Conservation (phyloP, 2,797 vertebrate genomes). For the Paramormyrops hopkinsi region DNA sequence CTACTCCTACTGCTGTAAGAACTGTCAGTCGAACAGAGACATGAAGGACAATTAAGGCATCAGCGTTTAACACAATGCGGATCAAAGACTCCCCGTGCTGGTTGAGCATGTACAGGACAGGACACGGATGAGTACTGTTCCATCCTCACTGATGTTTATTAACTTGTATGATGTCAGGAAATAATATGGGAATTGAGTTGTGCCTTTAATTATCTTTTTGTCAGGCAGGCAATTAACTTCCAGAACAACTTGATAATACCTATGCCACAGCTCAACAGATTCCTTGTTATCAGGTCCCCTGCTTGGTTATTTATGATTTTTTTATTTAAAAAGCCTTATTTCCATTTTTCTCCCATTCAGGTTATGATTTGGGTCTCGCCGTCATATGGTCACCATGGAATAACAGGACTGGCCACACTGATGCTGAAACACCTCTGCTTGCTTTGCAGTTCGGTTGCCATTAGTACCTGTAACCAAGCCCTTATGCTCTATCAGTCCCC, state of each 20-base stretch:
- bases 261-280: not conserved
- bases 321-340: not conserved
- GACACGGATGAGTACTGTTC: constrained; percentile 14
- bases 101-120: constrained; percentile 18
- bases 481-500: constrained; percentile 11
- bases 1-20: not conserved
- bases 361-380: not conserved
- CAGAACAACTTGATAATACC: constrained; percentile 29
- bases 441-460: not conserved
- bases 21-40: not conserved
- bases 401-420: not conserved
- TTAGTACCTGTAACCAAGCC: constrained; percentile 8
- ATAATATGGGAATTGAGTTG: constrained; percentile 11
- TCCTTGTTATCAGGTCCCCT: not conserved
- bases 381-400: not conserved
- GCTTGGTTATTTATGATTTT: not conserved
- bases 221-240: constrained; percentile 41
- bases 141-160: constrained; percentile 29
- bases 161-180: constrained; percentile 20
- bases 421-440: not conserved
- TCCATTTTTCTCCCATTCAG: not conserved
- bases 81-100: constrained; percentile 20
- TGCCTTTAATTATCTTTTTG: constrained; percentile 12
- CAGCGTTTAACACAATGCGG: constrained; percentile 25
- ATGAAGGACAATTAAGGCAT: constrained; percentile 13